Percentiles rank a stretch among this genome's conserved stretches.
Evolutionary conservation across 2,113 vertebrate genomes (phyloP).

Genomic region (Carollia perspicillata): DNA sequence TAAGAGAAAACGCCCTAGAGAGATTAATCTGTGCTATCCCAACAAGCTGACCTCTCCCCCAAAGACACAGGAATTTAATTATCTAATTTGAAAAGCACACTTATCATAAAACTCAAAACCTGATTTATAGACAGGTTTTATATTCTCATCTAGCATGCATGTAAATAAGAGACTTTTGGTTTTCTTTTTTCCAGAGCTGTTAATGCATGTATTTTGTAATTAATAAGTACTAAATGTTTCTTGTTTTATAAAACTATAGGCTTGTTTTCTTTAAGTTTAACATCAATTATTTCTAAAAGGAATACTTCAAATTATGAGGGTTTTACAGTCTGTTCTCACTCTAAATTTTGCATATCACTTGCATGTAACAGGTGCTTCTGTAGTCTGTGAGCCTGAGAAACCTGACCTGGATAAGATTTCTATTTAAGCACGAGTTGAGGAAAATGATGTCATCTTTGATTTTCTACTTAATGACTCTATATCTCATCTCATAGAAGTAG

Average conservation of each 20-base stretch:
- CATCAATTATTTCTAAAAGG: background rate
- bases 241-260: background rate
- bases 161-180: conserved; percentile 60
- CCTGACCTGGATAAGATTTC: background rate
- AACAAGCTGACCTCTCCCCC: conserved; percentile 81
- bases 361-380: background rate
- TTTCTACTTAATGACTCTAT: background rate
- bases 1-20: conserved; percentile 83
- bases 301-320: background rate
- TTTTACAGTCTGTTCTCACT: background rate
- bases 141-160: conserved; percentile 75
- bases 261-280: background rate
- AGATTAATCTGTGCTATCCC: conserved; percentile 83
- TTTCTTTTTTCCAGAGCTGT: background rate
- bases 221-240: background rate
- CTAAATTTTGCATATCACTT: background rate
- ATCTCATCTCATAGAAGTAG: background rate
- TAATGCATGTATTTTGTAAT: background rate
- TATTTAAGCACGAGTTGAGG: background rate
- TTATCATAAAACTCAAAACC: conserved; percentile 80
- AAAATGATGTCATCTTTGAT: conserved; percentile 29
- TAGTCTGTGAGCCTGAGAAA: background rate
- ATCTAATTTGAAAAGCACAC: conserved; percentile 84
- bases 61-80: conserved; percentile 85
- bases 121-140: conserved; percentile 80